Conservation (phyloP, 2,888 invertebrate genomes). For the Eubasilissa splendida region DNA sequence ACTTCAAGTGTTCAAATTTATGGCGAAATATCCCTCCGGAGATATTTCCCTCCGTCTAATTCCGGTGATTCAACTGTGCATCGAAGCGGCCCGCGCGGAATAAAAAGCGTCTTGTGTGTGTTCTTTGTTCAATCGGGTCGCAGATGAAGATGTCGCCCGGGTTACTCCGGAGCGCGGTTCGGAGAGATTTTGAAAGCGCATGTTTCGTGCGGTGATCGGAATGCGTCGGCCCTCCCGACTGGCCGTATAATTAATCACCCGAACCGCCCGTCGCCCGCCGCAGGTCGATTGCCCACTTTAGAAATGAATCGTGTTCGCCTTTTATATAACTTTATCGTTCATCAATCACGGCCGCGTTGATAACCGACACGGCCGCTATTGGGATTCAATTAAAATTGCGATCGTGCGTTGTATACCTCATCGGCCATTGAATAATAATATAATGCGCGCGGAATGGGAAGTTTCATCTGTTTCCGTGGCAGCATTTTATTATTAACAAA, state of each 20-base stretch:
- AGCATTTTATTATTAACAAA: too few species aligned
- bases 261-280: not conserved
- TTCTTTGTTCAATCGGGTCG: conserved; percentile 8
- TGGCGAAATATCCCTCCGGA: conserved; percentile 20
- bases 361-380: conserved; percentile 32
- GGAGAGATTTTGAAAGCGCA: not conserved
- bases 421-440: not conserved
- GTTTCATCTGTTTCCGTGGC: too few species aligned
- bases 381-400: conserved; percentile 47
- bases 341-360: conserved; percentile 54
- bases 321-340: conserved; percentile 44
- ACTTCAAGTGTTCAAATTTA: conserved; percentile 4
- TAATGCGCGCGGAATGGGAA: too few species aligned
- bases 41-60: not conserved
- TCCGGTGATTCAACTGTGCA: not conserved
- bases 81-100: not conserved
- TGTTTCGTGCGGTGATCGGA: not conserved
- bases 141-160: not conserved
- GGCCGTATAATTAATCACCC: conserved; percentile 47
- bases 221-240: conserved; percentile 9
- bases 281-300: conserved; percentile 47
- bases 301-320: conserved; percentile 50
- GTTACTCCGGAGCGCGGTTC: conserved; percentile 8
- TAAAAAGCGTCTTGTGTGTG: not conserved
- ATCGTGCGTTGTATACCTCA: conserved; percentile 14